Conservation (phyloP, 1,140 invertebrate genomes). For the Steinernema khuongi region DNA sequence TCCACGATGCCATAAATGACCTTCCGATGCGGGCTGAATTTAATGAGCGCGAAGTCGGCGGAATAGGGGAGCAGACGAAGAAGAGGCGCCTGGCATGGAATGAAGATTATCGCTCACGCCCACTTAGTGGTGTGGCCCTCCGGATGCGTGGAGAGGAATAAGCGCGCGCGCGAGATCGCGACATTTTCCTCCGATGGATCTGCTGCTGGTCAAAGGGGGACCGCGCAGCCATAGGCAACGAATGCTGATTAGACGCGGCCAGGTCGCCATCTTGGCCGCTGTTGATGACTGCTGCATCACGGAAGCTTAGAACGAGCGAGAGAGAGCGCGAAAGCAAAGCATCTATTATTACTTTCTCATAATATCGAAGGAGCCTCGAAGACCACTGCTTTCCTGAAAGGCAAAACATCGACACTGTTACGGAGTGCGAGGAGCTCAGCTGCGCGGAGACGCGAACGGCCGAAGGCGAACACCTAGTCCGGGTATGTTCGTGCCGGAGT, state of each 20-base stretch:
- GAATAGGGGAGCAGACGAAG: background rate
- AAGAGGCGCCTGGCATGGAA: background rate
- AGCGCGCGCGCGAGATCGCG: background rate
- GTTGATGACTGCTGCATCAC: too few species aligned
- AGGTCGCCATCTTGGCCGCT: too few species aligned
- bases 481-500: background rate
- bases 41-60: background rate
- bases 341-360: slow-evolving; percentile 5
- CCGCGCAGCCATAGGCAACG: slow-evolving; percentile 5
- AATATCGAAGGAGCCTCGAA: background rate
- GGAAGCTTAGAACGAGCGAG: background rate
- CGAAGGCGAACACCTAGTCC: background rate
- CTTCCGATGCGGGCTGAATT: background rate
- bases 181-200: too few species aligned
- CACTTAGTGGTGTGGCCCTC: background rate
- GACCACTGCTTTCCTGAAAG: background rate
- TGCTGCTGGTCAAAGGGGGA: background rate
- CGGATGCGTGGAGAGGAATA: background rate
- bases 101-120: background rate
- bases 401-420: background rate
- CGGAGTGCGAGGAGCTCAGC: background rate
- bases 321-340: background rate
- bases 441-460: background rate
- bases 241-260: background rate
- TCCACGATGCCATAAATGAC: background rate